These are phyloP conservation scores for Natator depressus DNA, from an alignment of 2,113 vertebrate species.

Conservation along the genomic window DNA sequence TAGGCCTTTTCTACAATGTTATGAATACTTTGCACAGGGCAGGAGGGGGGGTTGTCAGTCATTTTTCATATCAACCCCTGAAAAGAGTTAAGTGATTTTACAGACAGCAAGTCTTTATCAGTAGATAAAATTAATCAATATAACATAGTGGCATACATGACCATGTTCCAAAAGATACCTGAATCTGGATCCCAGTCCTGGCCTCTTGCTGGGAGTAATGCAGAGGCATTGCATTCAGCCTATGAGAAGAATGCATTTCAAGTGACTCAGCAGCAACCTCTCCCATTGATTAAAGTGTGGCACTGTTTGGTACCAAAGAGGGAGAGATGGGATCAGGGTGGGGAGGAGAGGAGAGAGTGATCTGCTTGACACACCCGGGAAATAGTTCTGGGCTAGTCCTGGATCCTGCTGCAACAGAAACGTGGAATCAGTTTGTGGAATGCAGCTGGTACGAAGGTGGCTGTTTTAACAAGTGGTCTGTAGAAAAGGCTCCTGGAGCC, in stretches of 20 bases:
- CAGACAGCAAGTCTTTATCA: neutral
- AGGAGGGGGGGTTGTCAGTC: neutral
- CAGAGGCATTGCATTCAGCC: neutral
- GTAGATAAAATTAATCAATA: neutral
- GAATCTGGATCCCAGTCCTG: neutral
- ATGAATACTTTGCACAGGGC: neutral
- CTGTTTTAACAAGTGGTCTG: neutral
- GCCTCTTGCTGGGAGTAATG: neutral
- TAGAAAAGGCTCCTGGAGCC: neutral
- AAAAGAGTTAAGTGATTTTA: neutral
- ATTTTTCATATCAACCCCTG: neutral
- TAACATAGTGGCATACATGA: neutral
- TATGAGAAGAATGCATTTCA: neutral
- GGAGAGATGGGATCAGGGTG: neutral
- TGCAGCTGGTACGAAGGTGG: rapidly evolving
- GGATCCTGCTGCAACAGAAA: neutral
- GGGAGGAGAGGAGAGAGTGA: neutral
- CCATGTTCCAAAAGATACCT: neutral
- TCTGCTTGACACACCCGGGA: neutral
- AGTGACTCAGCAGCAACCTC: neutral
- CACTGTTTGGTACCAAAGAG: neutral
- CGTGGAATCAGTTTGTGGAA: neutral
- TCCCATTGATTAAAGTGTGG: neutral
- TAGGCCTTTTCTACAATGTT: neutral
- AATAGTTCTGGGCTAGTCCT: neutral